A percentile compares a stretch with the other conserved stretches of the same genome.
These are phyloP conservation scores for Odontophorus gujanensis DNA, from an alignment of 2,113 vertebrate genomes.

Conservation along the genomic window DNA sequence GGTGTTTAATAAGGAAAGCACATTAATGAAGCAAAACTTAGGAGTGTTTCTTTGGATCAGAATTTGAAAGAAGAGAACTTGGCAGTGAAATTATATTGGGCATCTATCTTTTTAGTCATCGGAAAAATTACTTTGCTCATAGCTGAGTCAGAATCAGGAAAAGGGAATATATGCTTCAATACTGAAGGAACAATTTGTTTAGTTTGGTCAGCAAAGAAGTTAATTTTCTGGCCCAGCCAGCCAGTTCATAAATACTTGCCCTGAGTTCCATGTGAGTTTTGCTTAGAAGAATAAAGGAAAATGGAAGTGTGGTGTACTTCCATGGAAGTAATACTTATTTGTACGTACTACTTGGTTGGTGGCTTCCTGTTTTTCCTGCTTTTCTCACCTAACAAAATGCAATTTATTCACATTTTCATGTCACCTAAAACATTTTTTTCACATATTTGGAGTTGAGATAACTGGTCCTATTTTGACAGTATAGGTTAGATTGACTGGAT, in stretches of 20 bases:
- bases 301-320: neutral
- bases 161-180: neutral
- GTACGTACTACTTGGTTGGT: neutral
- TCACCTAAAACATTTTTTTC: neutral
- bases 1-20: slow-evolving; percentile 12
- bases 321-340: neutral
- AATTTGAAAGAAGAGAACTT: neutral
- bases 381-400: neutral
- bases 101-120: neutral
- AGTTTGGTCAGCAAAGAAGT: slow-evolving; percentile 34
- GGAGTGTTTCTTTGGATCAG: neutral
- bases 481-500: neutral
- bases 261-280: neutral
- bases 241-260: neutral
- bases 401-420: neutral
- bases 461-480: neutral
- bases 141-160: slow-evolving; percentile 24
- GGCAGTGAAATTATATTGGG: neutral
- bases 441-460: neutral
- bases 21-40: slow-evolving; percentile 27
- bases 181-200: slow-evolving; percentile 14
- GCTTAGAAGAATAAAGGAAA: neutral
- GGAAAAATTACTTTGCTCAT: neutral
- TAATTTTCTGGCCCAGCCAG: neutral
- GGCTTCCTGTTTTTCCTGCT: neutral